phyloP scores from a whole-genome alignment of 2,113 vertebrate species.

The Oreochromis aureus region DNA sequence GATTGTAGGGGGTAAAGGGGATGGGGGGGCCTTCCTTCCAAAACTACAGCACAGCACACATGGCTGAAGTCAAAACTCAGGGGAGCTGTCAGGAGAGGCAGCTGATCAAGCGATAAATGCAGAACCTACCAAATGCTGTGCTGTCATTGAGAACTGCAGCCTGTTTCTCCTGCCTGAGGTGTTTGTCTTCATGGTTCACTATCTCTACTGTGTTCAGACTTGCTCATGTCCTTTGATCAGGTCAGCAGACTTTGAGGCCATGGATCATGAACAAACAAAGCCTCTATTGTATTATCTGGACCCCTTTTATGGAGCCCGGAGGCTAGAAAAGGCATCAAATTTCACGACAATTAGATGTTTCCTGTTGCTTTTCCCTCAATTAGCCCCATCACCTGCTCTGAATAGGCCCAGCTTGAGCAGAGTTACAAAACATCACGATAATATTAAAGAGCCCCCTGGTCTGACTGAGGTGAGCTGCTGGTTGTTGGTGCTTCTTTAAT shows the following conservation, averaged over 20 bases:
- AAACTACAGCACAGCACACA: constrained; percentile 4
- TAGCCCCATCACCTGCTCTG: constrained; percentile 22
- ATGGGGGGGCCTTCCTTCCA: not conserved
- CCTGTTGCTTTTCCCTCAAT: constrained; percentile 12
- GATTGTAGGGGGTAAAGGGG: not conserved
- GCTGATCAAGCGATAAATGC: constrained; percentile 56
- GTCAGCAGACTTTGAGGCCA: constrained; percentile 49
- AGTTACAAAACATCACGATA: not conserved
- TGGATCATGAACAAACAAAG: constrained; percentile 1
- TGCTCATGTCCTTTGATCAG: constrained; percentile 42
- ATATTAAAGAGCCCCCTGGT: not conserved
- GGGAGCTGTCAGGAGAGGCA: constrained; percentile 47
- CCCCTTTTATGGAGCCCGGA: not conserved
- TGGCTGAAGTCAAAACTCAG: constrained; percentile 36
- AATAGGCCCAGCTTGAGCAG: not conserved
- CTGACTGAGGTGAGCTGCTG: not conserved
- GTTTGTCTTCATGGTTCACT: constrained; percentile 47
- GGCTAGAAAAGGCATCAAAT: constrained; percentile 13
- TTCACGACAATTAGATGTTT: constrained; percentile 27
- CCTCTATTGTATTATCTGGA: constrained; percentile 11
- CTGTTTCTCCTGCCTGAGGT: constrained; percentile 11
- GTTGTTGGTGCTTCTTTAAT: not conserved
- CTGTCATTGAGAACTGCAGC: constrained; percentile 17
- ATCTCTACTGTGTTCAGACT: constrained; percentile 6
- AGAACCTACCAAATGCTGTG: constrained; percentile 1